These are phyloP conservation scores for Episyrphus balteatus DNA, from an alignment of 1,140 invertebrate genomes.

Conservation along the genomic window DNA sequence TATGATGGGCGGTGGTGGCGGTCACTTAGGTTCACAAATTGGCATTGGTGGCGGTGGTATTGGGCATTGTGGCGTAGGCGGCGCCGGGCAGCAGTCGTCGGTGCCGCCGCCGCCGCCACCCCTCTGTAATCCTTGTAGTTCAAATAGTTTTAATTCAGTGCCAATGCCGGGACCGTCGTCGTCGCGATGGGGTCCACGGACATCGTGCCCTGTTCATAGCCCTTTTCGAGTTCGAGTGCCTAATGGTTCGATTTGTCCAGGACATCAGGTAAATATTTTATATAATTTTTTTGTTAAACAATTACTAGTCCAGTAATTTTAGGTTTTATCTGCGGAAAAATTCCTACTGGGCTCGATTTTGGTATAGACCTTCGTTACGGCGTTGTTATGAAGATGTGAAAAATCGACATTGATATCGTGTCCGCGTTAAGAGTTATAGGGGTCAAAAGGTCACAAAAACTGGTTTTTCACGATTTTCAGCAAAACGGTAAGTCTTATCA, in stretches of 20 bases:
- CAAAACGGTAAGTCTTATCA: too few relatives aligned
- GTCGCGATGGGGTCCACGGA: constrained; percentile 35
- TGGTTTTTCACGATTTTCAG: too few relatives aligned
- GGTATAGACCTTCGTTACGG: too few relatives aligned
- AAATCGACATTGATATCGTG: too few relatives aligned
- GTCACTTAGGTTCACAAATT: constrained; percentile 25
- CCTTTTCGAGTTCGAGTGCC: constrained; percentile 48
- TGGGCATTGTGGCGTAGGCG: constrained; percentile 19
- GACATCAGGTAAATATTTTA: constrained; percentile 39
- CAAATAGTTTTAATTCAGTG: constrained; percentile 19
- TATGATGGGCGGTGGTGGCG: constrained; percentile 31
- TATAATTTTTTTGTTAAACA: background rate
- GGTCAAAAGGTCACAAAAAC: too few relatives aligned
- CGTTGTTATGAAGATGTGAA: too few relatives aligned
- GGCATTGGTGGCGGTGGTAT: constrained; percentile 18
- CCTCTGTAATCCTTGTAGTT: constrained; percentile 36
- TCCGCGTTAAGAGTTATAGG: too few relatives aligned
- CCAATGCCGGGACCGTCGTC: constrained; percentile 12
- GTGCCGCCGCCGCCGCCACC: constrained; percentile 27
- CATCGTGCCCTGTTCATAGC: constrained; percentile 49
- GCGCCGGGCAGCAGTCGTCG: constrained; percentile 19
- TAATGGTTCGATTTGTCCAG: constrained; percentile 41
- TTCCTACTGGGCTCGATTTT: too few relatives aligned
- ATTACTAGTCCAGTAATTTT: too few relatives aligned
- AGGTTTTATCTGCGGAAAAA: too few relatives aligned